Base-by-base conservation (phyloP, 1,140 invertebrate genomes). In the Cyclina sinensis region DNA sequence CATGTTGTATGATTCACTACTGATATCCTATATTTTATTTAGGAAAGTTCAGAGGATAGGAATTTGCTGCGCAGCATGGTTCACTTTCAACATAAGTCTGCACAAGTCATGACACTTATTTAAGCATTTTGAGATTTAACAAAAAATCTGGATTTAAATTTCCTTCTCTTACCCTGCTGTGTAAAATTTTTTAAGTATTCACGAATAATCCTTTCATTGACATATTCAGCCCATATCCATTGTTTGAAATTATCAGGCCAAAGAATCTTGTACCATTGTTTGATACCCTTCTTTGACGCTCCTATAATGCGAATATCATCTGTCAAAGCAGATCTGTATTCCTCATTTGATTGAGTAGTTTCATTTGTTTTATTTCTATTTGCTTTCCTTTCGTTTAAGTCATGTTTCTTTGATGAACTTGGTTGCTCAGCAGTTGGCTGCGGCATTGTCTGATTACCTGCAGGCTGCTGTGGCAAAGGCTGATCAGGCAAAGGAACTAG, bases 1-100 rank as follows among this genome's bases (percentile, higher is more conserved):
- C 5, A 70, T 70, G 68, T 70, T 70, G 68, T 14, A 70, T n/a
- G 37, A 70, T 70, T 70, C 68, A 70, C 11, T 14, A 70, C 68
- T 70, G 27, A 32, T 70, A 70, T 70, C 32, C 27, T 70, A 70
- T 70, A 70, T 70, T 70, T 70, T 14, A 14, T 18, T 11, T 30
- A 21, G 27, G 12, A 70, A 70, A 70, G 68, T 14, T 30, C 4
- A n/a, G 68, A 70, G 32, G 68, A 70, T 70, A 70, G 68, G 32
- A 14, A 5, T 70, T 70, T 70, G 68, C 68, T 70, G 68, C 68
- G 68, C 68, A 70, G 68, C 68, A 7, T 62, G 68, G 68, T 70
- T 70, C 68, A 70, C 32, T 70, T 70, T 32, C n/a, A 70, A 30
- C 68, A 30, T 30, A 70, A 70, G 68, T 70, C 24, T 32, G 32